Evolutionary conservation across 2,888 invertebrate species (phyloP).

Genomic region (Gryllus longicercus): DNA sequence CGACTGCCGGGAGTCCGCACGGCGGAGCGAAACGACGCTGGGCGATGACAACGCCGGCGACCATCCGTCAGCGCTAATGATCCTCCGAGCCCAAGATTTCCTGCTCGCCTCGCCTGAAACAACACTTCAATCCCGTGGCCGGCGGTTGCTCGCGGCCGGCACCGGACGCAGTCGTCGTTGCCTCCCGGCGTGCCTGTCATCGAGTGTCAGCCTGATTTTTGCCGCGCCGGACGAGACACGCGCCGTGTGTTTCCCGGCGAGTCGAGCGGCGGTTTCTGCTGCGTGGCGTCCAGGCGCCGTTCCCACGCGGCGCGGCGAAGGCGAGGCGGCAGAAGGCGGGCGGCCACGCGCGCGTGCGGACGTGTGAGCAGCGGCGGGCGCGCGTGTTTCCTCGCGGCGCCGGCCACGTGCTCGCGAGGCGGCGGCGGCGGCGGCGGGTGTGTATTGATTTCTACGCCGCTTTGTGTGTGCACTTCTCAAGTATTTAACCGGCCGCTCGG

Average conservation of each 20-base stretch:
- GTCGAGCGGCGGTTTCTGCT: not conserved
- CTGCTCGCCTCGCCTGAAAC: slow-evolving; percentile 3
- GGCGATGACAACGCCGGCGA: not conserved
- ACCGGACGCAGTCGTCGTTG: not conserved
- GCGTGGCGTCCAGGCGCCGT: not conserved
- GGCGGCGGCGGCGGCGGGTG: too few species aligned
- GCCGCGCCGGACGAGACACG: too few species aligned
- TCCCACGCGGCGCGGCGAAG: slow-evolving; percentile 4
- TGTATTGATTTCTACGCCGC: not conserved
- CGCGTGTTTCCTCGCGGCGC: not conserved
- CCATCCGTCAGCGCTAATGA: too few species aligned
- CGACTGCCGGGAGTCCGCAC: too few species aligned
- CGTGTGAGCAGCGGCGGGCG: not conserved
- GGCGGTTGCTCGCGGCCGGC: too few species aligned
- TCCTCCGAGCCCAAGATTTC: too few species aligned
- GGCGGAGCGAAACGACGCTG: not conserved
- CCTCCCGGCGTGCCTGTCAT: not conserved
- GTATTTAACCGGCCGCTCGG: not conserved
- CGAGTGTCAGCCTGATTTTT: too few species aligned
- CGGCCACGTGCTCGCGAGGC: too few species aligned
- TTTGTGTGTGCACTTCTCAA: not conserved
- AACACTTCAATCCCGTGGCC: not conserved
- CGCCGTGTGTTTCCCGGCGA: not conserved
- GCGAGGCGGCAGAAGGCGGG: not conserved
- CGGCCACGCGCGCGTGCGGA: slow-evolving; percentile 3